Evolutionary conservation across 2,888 invertebrate species (phyloP), one percentile per base, ranked within the genome.

Genomic region (Gibbula magus): DNA sequence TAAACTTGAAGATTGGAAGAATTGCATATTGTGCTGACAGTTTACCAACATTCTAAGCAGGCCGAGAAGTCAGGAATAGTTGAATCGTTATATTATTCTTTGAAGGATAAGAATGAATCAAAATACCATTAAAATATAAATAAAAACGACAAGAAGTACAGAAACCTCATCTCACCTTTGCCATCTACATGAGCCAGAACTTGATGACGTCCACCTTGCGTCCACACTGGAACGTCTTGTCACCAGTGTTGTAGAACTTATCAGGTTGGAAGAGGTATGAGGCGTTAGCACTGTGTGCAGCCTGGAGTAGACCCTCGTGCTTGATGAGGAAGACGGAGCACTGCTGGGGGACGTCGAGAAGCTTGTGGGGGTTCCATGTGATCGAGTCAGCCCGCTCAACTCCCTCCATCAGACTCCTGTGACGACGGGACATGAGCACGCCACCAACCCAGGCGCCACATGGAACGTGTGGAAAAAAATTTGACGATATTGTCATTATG

Each of bases 231-330:
- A 99, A 99, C 54, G 99, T 98, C 94, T 99, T 99, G 94, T 99
- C 99, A 0, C 99, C 99, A 1, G 99, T 99, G 94, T 99, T 99
- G 93, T 99, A 99, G 88, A 98, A 96, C 94, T 99, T 99, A 94
- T 99, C 99, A 86, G 97, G 97, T 96, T 99, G 99, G 95, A 99
- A 99, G 86, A 99, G 95, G 93, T 99, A 99, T 93, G 98, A 98
- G 0, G 99, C 99, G 0, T 97, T 96, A 97, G 99, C 98, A 92
- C 97, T 97, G 93, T 98, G 98, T 92, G 97, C 97, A 93, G 96
- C 96, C 93, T 97, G 95, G 85, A 99, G 94, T 78, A 99, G 95
- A 66, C 98, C 98, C 99, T 99, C 94, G 92, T 98, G 96, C 93
- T 97, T 97, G 94, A 99, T 97, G 93, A 99, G 97, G 86, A 99